Conservation (phyloP, 1,140 invertebrate genomes). For the Monomorium pharaonis region DNA sequence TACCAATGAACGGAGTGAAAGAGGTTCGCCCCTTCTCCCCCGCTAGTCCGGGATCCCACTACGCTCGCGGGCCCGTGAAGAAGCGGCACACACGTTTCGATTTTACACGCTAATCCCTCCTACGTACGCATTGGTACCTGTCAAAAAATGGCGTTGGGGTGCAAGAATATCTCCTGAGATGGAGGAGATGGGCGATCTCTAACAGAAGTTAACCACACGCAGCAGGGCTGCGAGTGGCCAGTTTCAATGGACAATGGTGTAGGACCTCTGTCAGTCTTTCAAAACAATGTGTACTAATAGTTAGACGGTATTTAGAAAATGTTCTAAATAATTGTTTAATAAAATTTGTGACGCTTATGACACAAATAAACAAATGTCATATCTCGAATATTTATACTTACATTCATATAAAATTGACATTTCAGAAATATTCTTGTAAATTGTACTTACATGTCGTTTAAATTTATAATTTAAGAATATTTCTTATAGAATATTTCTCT, state of each 20-base stretch:
- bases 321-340: background rate
- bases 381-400: background rate
- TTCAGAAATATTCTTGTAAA: background rate
- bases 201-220: slow-evolving; percentile 77
- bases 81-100: slow-evolving; percentile 60
- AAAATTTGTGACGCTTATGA: background rate
- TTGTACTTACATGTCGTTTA: background rate
- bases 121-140: slow-evolving; percentile 77
- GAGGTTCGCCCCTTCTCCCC: slow-evolving; percentile 39
- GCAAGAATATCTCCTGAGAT: slow-evolving; percentile 72
- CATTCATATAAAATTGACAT: background rate
- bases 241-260: slow-evolving; percentile 54
- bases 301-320: background rate
- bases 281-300: background rate
- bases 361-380: background rate
- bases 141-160: slow-evolving; percentile 75
- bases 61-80: background rate
- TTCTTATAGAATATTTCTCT: background rate
- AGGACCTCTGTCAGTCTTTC: slow-evolving; percentile 40
- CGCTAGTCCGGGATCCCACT: background rate
- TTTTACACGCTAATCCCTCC: slow-evolving; percentile 74
- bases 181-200: slow-evolving; percentile 49
- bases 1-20: slow-evolving; percentile 67
- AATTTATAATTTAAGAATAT: background rate
- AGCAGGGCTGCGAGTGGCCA: slow-evolving; percentile 71